phyloP scores from a whole-genome alignment of 2,888 invertebrate genomes.

The Chrysina gloriosa region DNA sequence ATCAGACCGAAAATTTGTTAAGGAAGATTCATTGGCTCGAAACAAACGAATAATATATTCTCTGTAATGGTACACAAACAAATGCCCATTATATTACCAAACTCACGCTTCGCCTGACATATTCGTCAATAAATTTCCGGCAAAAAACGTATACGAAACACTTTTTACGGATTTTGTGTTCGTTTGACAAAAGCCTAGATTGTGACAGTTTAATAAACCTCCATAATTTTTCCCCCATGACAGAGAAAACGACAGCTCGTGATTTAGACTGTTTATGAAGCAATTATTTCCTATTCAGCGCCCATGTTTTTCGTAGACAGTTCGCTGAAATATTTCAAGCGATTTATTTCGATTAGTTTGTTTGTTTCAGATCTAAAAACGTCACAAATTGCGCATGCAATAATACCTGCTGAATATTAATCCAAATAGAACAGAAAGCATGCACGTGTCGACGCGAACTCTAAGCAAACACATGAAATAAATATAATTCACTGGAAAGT shows the following conservation, averaged over 20 bases:
- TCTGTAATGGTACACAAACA: no score
- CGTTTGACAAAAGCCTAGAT: background rate
- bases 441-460: background rate
- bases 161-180: background rate
- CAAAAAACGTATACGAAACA: no score
- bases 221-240: background rate
- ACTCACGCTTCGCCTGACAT: no score
- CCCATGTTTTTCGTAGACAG: background rate
- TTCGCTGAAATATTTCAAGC: background rate
- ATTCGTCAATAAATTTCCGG: no score
- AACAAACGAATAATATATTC: no score
- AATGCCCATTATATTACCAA: no score
- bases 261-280: background rate
- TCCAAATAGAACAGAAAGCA: background rate
- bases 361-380: constrained; percentile 1
- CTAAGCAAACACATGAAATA: background rate
- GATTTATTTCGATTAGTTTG: constrained; percentile 11
- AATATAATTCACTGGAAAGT: background rate
- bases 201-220: background rate
- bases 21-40: no score
- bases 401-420: background rate
- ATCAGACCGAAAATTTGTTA: no score
- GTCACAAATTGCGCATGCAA: background rate
- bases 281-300: background rate
- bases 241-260: background rate